Evolutionary conservation across 2,797 vertebrate species (phyloP).

Genomic region (Lutra lutra): DNA sequence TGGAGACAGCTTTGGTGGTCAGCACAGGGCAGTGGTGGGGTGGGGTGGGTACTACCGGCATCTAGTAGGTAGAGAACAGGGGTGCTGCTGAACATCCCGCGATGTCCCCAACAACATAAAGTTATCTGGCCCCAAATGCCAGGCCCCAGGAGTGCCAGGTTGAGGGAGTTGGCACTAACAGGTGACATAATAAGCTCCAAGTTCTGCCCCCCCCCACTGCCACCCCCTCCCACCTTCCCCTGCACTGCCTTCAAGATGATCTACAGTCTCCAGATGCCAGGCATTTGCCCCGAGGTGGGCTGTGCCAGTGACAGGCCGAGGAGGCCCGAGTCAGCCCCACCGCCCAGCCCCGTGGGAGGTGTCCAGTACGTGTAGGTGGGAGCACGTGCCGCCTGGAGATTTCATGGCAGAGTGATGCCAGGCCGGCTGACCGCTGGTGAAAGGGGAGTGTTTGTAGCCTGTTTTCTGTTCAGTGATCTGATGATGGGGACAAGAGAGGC

Average conservation of each 20-base stretch:
- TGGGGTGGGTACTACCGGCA: not conserved
- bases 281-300: not conserved
- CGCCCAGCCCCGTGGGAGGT: not conserved
- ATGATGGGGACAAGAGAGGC: not conserved
- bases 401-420: not conserved
- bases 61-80: not conserved
- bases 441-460: not conserved
- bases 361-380: not conserved
- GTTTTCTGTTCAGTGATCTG: not conserved
- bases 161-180: not conserved
- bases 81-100: not conserved
- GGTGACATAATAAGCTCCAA: not conserved
- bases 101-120: not conserved
- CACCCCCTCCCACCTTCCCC: too few species aligned
- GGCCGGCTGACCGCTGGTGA: not conserved
- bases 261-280: not conserved
- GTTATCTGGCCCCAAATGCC: not conserved
- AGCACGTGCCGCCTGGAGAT: not conserved
- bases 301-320: not conserved
- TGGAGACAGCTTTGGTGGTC: not conserved
- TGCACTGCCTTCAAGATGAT: not conserved
- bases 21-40: not conserved
- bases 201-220: not conserved
- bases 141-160: not conserved
- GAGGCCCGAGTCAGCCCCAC: not conserved